Conservation (phyloP, 37 sponge, comb jelly and placozoan species). For the Corticium candelabrum region DNA sequence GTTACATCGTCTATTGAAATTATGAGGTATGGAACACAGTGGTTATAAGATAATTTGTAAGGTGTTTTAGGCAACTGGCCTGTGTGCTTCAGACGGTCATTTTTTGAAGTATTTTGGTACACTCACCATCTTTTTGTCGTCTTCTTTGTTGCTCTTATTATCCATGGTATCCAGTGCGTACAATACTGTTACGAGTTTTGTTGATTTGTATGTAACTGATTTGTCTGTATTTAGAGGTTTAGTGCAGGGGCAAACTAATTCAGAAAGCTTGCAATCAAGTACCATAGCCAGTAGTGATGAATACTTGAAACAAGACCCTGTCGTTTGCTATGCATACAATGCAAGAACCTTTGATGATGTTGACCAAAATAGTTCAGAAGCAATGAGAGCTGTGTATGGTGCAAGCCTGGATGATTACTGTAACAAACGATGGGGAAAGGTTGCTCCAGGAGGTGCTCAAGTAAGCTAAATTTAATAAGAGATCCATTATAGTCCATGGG, state of each 20-base stretch:
- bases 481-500: too few relatives aligned
- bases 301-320: not conserved
- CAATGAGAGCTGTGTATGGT: too few relatives aligned
- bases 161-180: slow-evolving; percentile 81
- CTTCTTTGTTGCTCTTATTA: slow-evolving; percentile 70
- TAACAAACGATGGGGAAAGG: not conserved
- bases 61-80: too few relatives aligned
- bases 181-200: too few relatives aligned
- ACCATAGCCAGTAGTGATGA: too few relatives aligned
- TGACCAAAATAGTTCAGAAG: not conserved
- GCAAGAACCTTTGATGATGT: not conserved
- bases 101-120: slow-evolving; percentile 98
- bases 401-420: not conserved
- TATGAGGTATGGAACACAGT: slow-evolving; percentile 55
- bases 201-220: too few relatives aligned
- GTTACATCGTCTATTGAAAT: slow-evolving; percentile 84
- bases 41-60: too few relatives aligned
- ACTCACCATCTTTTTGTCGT: slow-evolving; percentile 93
- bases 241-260: not conserved
- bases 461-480: not conserved
- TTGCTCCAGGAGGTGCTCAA: not conserved
- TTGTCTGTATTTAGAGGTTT: not conserved
- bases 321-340: not conserved
- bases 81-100: slow-evolving; percentile 72
- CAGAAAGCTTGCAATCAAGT: too few relatives aligned